Conservation (phyloP, 2,888 invertebrate species). For the Drosophila monieri region DNA sequence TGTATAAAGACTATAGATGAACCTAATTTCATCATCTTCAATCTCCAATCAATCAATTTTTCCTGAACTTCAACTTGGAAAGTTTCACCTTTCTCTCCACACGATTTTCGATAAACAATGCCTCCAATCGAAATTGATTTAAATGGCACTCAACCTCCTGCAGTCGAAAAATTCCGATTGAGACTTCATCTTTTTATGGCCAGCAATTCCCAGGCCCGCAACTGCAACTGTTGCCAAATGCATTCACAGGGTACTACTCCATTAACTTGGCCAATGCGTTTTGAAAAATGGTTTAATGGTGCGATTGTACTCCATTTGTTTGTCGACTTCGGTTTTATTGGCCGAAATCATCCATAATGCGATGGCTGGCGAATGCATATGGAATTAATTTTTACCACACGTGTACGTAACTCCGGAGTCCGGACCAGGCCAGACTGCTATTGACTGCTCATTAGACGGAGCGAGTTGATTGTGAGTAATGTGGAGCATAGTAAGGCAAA, state of each 20-base stretch:
- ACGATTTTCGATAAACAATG: constrained; percentile 22
- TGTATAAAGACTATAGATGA: not conserved
- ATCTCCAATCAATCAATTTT: constrained; percentile 16
- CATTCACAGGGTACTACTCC: constrained; percentile 24
- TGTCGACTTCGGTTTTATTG: constrained; percentile 54
- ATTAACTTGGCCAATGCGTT: constrained; percentile 62
- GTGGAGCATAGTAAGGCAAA: constrained; percentile 51
- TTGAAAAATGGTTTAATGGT: constrained; percentile 65
- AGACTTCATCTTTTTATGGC: constrained; percentile 24
- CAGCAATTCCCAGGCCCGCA: constrained; percentile 16
- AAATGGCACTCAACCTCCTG: constrained; percentile 12
- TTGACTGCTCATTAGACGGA: constrained; percentile 67
- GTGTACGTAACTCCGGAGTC: constrained; percentile 38
- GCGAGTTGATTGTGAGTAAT: constrained; percentile 61
- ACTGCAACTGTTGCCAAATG: constrained; percentile 36
- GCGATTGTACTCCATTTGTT: constrained; percentile 38
- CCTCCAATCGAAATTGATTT: constrained; percentile 15
- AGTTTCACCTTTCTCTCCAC: constrained; percentile 20
- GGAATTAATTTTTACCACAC: constrained; percentile 57
- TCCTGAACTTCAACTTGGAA: constrained; percentile 29
- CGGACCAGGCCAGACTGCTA: constrained; percentile 40
- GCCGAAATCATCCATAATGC: constrained; percentile 68
- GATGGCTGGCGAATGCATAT: constrained; percentile 54
- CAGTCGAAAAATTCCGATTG: not conserved
- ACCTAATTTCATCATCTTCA: constrained; percentile 1